phyloP scores from a whole-genome alignment of 2,113 vertebrate species.

The Leptobrachium leishanense region DNA sequence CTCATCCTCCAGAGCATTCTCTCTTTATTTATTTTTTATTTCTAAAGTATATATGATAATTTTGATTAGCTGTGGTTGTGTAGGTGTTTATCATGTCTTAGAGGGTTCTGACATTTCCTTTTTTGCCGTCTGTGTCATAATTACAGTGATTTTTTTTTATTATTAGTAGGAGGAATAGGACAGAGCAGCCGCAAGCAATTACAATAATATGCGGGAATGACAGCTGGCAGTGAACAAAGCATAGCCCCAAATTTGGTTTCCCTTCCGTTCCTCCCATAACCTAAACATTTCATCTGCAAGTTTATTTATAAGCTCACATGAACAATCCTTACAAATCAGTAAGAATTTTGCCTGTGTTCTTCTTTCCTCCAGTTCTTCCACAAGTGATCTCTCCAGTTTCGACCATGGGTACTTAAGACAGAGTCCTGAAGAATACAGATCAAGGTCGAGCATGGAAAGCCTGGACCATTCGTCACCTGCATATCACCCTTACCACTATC shows the following conservation, averaged over 20 bases:
- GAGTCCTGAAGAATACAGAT: conserved; percentile 93
- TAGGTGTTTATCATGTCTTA: conserved; percentile 47
- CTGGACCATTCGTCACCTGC: conserved; percentile 76
- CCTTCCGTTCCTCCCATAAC: conserved; percentile 61
- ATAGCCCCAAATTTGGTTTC: conserved; percentile 70
- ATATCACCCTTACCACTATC: conserved; percentile 81
- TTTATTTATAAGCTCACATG: conserved; percentile 61
- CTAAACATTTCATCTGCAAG: conserved; percentile 65
- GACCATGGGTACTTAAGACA: conserved; percentile 83
- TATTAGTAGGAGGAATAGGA: conserved; percentile 61
- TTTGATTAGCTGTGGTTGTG: conserved; percentile 48
- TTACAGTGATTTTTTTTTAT: conserved; percentile 55
- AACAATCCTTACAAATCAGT: conserved; percentile 49
- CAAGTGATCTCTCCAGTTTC: conserved; percentile 83
- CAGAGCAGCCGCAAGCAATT: conserved; percentile 62
- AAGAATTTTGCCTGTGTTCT: conserved; percentile 45
- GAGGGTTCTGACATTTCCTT: conserved; percentile 14
- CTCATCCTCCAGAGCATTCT: background rate
- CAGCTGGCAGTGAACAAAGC: conserved; percentile 59
- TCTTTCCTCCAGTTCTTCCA: conserved; percentile 76
- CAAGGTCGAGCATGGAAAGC: conserved; percentile 94
- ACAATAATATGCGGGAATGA: conserved; percentile 61
- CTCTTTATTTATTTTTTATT: background rate
- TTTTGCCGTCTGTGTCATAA: conserved; percentile 38
- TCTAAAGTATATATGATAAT: conserved; percentile 26